Conservation (phyloP, 1,140 invertebrate genomes). For the Camponotus vicinus region DNA sequence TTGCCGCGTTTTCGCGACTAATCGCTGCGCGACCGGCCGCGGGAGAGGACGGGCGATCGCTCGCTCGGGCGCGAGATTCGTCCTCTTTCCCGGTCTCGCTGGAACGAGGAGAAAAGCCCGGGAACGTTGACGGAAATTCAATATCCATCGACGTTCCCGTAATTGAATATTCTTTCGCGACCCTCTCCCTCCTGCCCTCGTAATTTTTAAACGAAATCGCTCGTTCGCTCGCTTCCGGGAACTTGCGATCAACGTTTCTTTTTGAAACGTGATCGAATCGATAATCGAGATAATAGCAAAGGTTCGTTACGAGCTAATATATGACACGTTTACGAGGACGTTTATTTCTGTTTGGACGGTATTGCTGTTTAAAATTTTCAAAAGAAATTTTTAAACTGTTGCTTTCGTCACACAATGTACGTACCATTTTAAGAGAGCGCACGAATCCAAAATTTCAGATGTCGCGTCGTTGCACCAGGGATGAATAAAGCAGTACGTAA, state of each 20-base stretch:
- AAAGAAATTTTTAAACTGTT: not conserved
- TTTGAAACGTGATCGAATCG: not conserved
- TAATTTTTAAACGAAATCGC: constrained; percentile 29
- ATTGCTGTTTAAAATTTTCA: not conserved
- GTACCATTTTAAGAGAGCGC: constrained; percentile 27
- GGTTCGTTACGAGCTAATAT: not conserved
- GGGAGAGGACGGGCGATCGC: no score
- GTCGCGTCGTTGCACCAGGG: not conserved
- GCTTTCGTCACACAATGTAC: not conserved
- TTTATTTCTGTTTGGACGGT: not conserved
- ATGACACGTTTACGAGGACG: no score
- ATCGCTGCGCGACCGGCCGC: not conserved
- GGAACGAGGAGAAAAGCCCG: not conserved
- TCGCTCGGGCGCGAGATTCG: not conserved
- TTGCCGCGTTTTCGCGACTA: constrained; percentile 29
- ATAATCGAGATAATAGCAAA: not conserved
- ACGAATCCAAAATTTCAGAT: constrained; percentile 15
- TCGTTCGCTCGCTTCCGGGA: not conserved
- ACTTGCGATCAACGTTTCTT: not conserved
- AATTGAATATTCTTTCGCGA: constrained; percentile 37
- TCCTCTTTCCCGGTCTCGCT: not conserved
- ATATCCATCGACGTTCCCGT: constrained; percentile 35
- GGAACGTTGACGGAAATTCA: constrained; percentile 11
- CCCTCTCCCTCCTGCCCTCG: not conserved
- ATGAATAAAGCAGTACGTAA: not conserved